Evolutionary conservation across 1,140 invertebrate species (phyloP), one percentile per base, ranked within the genome.

Genomic region (Pollicipes pollicipes): DNA sequence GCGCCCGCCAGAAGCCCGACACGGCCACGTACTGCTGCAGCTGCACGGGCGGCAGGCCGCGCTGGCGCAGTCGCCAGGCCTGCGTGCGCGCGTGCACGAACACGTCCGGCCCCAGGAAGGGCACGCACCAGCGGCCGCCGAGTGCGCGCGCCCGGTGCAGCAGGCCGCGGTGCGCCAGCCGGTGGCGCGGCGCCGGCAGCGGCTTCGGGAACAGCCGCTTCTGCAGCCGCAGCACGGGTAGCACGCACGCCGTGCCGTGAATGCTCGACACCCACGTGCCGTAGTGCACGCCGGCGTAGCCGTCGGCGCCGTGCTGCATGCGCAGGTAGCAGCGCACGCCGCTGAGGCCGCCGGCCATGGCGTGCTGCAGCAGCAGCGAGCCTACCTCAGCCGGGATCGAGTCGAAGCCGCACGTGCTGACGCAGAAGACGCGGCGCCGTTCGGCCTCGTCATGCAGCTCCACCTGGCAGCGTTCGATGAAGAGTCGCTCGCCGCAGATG

Each of bases 371-470:
- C 21, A 27, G 24, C 63, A 64, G 10, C 27, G 63, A 64, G 21
- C 24, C 63, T 21, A 64, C 6, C 27, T 64, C 63, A 21, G 63
- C 63, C 63, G 63, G 63, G 63, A 64, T 64, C 63, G 63, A 64
- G 63, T 64, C 63, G 63, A 64, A 64, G 63, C 63, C 63, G 63
- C 63, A 64, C 63, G 63, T 64, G 63, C 63, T 64, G 63, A 64
- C 63, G 4, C 8, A n/a, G 63, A 16, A 64, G 63, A 64, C 63
- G 63, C 63, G 10, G 21, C 27, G 8, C 4, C 63, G 63, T 21
- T 64, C 24, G 24, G 63, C 63, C 63, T 64, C 10, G 63, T 64
- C 63, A n/a, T 64, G 63, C 63, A 64, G 63, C 21, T 27, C 24
- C 6, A 27, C 63, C 27, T 64, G 24, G 26, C 63, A 64, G 3